These are phyloP conservation scores for Oscarella lobularis DNA, from an alignment of 37 sponge, comb jelly and placozoan species.

Conservation along the genomic window DNA sequence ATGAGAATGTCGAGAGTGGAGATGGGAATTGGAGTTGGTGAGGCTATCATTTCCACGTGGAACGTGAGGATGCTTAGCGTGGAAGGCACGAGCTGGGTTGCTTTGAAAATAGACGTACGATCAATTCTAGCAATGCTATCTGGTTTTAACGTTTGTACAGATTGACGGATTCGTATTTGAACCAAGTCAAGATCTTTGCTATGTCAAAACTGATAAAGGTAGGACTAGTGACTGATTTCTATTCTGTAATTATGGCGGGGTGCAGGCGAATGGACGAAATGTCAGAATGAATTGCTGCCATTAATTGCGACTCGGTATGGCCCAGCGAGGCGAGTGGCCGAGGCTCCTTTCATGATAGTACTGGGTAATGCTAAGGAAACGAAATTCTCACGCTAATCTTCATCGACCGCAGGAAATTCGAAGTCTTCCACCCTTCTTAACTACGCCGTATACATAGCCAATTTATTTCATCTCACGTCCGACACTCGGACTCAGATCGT, in stretches of 20 bases:
- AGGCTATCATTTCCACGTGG: not conserved
- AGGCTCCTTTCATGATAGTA: conserved; percentile 2
- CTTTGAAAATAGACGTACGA: no score
- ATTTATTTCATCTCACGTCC: not conserved
- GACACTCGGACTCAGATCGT: conserved; percentile 3
- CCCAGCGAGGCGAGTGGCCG: conserved; percentile 8
- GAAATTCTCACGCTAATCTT: not conserved
- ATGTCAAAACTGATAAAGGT: no score
- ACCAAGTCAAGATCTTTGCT: no score
- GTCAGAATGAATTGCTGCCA: no score
- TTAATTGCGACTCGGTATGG: not conserved
- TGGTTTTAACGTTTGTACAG: no score
- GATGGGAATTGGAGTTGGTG: not conserved
- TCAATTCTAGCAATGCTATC: no score
- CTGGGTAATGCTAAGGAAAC: not conserved
- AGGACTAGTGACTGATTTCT: no score
- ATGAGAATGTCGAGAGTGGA: not conserved
- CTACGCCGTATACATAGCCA: conserved; percentile 5
- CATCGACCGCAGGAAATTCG: not conserved
- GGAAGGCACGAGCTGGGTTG: no score
- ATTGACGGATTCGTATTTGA: no score
- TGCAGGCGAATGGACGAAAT: no score
- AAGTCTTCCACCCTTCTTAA: not conserved
- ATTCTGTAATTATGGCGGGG: no score
- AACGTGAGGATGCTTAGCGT: not conserved